Evolutionary conservation across 1,140 invertebrate genomes (phyloP), one percentile per base, ranked within the genome.

Genomic region (Proales similis): DNA sequence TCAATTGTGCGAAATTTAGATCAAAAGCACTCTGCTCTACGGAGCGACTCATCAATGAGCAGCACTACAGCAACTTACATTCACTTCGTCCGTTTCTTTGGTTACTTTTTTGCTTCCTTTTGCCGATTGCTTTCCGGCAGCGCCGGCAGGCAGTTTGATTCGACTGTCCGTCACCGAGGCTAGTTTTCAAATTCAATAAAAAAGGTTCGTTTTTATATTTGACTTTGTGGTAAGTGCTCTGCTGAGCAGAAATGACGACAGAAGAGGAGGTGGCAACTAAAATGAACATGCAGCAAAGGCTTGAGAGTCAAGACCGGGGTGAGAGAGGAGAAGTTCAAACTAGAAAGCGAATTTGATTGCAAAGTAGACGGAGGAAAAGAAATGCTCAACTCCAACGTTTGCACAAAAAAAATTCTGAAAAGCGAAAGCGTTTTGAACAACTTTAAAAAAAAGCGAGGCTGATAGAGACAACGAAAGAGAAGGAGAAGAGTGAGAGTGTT

Each of bases 41-140:
- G n/a, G n/a, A n/a, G n/a, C n/a, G n/a, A n/a, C n/a, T n/a, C n/a
- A n/a, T n/a, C n/a, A n/a, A n/a, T n/a, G n/a, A 46, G 27, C 24
- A 46, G 5, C 24, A 17, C 5, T 24, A 46, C 6, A 46, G 11
- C 14, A 22, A 42, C 33, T 57, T 57, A 57, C 51, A 57, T 57
- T 57, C 14, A 57, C 39, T 26, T 57, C 51, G 7, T 57, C 51
- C 3, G 27, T 5, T 19, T 57, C 51, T 42, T 57, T 57, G 11
- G 48, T 53, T 39, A 29, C 45, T 20, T 42, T 19, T 39, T 57
- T 57, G 2, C 51, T 42, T 20, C 36, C 45, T 26, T 57, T 57
- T 22, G 24, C n/a, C 51, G 45, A 57, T 1, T 36, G 36, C 45
- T 57, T 57, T n/a, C n/a, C n/a, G n/a, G n/a, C n/a, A n/a, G n/a